Percentiles rank a stretch among this genome's conserved stretches.
These are phyloP conservation scores for Dolichallabes microphthalmus DNA, from an alignment of 2,113 vertebrate genomes.

Conservation along the genomic window DNA sequence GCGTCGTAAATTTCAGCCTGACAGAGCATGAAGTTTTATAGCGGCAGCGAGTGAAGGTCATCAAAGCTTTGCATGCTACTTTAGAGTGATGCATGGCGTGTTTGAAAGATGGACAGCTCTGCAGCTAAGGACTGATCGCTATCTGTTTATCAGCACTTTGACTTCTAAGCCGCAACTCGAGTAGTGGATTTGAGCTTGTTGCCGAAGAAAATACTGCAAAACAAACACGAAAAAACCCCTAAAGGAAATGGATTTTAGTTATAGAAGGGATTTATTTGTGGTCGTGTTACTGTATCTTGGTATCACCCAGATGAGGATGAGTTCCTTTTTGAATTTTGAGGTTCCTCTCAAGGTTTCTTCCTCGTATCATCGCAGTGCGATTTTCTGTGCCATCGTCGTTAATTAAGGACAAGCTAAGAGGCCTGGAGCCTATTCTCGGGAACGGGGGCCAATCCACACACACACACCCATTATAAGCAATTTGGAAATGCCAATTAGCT, in stretches of 20 bases:
- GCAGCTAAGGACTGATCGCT: conserved; percentile 11
- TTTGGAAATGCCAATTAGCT: no score
- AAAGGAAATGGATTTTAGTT: neutral
- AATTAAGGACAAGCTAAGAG: no score
- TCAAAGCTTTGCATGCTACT: conserved; percentile 8
- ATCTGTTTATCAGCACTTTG: conserved; percentile 22
- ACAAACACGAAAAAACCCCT: neutral
- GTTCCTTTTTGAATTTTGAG: no score
- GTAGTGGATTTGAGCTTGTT: neutral
- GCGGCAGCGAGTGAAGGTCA: neutral
- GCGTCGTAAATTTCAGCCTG: conserved; percentile 1
- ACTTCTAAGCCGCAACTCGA: neutral
- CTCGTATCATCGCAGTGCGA: no score
- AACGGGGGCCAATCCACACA: no score
- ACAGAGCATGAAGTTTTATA: conserved; percentile 9
- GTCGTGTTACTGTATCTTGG: no score
- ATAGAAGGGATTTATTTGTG: neutral
- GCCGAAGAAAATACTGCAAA: neutral
- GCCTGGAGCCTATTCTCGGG: no score
- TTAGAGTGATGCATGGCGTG: conserved; percentile 20
- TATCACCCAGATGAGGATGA: no score
- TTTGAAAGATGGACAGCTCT: conserved; percentile 19
- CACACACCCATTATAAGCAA: no score
- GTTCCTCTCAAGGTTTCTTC: no score
- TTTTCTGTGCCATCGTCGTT: no score